phyloP scores from a whole-genome alignment of 2,113 vertebrate species.

The Oryzias javanicus region DNA sequence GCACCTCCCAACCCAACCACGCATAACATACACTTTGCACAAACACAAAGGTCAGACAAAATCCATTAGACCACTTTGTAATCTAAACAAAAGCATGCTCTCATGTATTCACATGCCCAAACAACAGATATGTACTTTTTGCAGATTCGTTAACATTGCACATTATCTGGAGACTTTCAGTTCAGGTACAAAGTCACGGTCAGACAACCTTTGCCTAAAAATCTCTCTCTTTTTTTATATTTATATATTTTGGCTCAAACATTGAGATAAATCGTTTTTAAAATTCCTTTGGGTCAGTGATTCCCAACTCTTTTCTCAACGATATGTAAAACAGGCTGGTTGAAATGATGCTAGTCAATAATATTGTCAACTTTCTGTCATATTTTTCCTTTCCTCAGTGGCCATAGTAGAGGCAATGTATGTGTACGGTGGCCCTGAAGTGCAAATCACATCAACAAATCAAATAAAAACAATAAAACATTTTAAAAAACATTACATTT shows the following conservation, averaged over 20 bases:
- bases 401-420: no score
- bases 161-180: conserved; percentile 40
- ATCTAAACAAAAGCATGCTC: conserved; percentile 77
- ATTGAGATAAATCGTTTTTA: conserved; percentile 10
- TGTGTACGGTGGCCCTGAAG: no score
- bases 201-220: conserved; percentile 2
- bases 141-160: conserved; percentile 64
- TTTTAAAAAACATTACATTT: no score
- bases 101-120: conserved; percentile 62
- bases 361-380: no score
- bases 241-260: conserved; percentile 15
- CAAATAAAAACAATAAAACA: no score
- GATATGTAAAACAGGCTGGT: no score
- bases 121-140: conserved; percentile 44
- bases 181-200: conserved; percentile 7
- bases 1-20: conserved; percentile 58
- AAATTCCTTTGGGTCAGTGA: conserved; percentile 22
- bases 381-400: no score
- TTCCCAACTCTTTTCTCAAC: conserved; percentile 15
- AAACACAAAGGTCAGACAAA: conserved; percentile 71
- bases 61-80: conserved; percentile 66
- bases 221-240: background rate
- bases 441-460: no score
- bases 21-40: conserved; percentile 69
- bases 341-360: no score